Evolutionary conservation across 2,113 vertebrate species (phyloP).

Genomic region (Caranx melampygus): DNA sequence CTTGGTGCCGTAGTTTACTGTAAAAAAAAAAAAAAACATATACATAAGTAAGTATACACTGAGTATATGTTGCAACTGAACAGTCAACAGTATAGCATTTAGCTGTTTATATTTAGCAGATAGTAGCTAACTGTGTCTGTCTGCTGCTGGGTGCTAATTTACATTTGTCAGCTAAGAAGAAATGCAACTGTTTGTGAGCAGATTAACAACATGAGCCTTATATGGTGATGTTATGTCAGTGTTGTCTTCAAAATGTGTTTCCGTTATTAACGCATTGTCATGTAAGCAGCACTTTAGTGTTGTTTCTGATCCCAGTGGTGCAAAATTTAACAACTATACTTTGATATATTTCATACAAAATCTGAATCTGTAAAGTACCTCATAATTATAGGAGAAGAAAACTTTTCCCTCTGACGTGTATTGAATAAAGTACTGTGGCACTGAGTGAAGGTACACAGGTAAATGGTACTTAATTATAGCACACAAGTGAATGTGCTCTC

Average conservation of each 20-base stretch:
- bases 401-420: background rate
- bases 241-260: no score
- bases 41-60: conserved; percentile 2
- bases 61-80: no score
- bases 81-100: no score
- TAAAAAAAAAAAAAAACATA: conserved; percentile 2
- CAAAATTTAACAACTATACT: no score
- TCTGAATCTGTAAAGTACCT: background rate
- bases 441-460: background rate
- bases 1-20: conserved; percentile 94
- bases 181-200: background rate
- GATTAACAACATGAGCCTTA: background rate
- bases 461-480: background rate
- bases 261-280: no score
- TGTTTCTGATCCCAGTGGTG: no score
- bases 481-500: background rate
- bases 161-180: background rate
- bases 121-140: no score
- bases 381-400: background rate
- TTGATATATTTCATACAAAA: background rate
- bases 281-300: no score
- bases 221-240: background rate
- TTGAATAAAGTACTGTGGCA: background rate
- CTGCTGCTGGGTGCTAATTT: background rate
- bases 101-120: no score